A percentile compares a stretch with the other conserved stretches of the same genome.
Evolutionary conservation across 92 coral and sea anemone species (phyloP).

Genomic region (Muricea muricata): DNA sequence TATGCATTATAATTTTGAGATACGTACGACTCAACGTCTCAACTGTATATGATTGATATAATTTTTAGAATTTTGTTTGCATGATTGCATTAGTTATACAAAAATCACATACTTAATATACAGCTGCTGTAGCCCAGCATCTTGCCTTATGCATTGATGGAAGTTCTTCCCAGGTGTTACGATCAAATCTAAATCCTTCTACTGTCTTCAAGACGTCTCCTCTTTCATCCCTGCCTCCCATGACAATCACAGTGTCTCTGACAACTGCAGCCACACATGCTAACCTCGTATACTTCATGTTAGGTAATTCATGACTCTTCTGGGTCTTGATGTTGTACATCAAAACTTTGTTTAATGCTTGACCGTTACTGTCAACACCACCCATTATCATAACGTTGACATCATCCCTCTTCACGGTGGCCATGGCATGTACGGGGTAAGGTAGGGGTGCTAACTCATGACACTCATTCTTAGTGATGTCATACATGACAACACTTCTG

Average conservation of each 20-base stretch:
- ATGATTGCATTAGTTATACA: too few species aligned
- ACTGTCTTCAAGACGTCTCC: background rate
- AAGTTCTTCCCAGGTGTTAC: background rate
- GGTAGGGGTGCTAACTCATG: too few species aligned
- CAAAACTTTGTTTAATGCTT: too few species aligned
- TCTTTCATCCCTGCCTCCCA: background rate
- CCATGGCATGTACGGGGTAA: background rate
- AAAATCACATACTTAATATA: background rate
- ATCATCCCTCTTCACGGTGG: too few species aligned
- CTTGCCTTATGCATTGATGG: background rate
- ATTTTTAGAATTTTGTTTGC: too few species aligned
- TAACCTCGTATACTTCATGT: background rate
- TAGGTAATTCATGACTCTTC: background rate
- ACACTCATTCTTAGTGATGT: too few species aligned
- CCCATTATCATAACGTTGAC: too few species aligned
- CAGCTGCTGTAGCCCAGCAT: background rate
- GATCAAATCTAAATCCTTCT: background rate
- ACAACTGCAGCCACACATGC: slow-evolving; percentile 3
- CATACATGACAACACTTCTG: background rate
- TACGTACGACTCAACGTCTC: too few species aligned
- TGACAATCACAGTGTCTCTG: slow-evolving; percentile 1
- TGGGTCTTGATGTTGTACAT: background rate
- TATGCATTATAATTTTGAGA: too few species aligned
- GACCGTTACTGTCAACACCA: too few species aligned
- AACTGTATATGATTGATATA: too few species aligned